Evolutionary conservation across 2,888 invertebrate genomes (phyloP).

Genomic region (Cryptophagus acutangulus): DNA sequence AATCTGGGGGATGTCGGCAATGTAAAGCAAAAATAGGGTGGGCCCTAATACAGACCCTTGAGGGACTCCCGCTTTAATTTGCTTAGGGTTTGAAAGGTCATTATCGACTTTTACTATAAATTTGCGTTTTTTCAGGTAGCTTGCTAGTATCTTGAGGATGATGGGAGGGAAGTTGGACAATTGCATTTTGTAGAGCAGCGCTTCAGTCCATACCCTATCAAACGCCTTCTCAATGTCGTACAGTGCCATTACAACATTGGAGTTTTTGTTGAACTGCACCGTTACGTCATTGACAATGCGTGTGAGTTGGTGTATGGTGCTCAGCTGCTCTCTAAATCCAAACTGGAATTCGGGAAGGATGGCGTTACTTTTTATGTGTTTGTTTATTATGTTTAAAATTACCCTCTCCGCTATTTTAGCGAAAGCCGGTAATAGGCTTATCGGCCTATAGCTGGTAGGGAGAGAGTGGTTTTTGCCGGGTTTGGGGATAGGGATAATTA

Average conservation of each 20-base stretch:
- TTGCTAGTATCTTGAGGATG: background rate
- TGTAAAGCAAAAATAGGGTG: background rate
- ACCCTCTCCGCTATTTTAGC: slow-evolving; percentile 9
- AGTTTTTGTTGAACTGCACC: background rate
- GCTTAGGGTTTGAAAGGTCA: background rate
- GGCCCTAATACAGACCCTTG: background rate
- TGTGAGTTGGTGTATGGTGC: background rate
- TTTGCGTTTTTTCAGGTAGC: background rate
- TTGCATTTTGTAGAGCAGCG: background rate
- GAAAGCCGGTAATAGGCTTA: slow-evolving; percentile 8
- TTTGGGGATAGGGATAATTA: slow-evolving; percentile 8
- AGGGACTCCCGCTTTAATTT: background rate
- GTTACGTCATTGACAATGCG: background rate
- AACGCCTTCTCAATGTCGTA: slow-evolving; percentile 1
- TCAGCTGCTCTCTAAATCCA: background rate
- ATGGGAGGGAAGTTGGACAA: background rate
- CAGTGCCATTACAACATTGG: background rate
- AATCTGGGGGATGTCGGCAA: background rate
- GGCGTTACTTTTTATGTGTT: background rate
- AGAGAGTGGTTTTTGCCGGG: slow-evolving; percentile 1
- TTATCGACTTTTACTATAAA: slow-evolving; percentile 1
- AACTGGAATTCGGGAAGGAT: background rate
- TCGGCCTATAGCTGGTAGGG: slow-evolving; percentile 9
- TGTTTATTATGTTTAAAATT: slow-evolving; percentile 4
- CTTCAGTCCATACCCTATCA: slow-evolving; percentile 2